A percentile compares a stretch with the other conserved stretches of the same genome.
Evolutionary conservation across 1,140 invertebrate species (phyloP).

Genomic region (Apis laboriosa): DNA sequence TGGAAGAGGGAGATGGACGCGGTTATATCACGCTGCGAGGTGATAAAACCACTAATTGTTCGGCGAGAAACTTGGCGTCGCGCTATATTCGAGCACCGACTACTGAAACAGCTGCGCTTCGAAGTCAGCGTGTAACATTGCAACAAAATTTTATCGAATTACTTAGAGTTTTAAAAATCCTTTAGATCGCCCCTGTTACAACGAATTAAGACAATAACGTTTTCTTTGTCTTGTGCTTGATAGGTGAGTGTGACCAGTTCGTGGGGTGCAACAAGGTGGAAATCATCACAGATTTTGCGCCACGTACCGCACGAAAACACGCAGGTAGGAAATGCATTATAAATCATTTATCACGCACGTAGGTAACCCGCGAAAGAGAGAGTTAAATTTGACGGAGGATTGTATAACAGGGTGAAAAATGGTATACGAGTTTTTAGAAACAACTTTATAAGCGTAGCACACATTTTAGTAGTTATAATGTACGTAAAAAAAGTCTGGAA

Average conservation of each 20-base stretch:
- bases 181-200: fast-evolving
- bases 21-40: conserved; percentile 27
- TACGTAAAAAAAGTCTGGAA: not conserved
- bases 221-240: conserved; percentile 16
- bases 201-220: not conserved
- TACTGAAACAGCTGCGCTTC: conserved; percentile 11
- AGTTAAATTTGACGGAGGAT: not conserved
- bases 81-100: conserved; percentile 2
- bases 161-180: not conserved
- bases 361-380: not conserved
- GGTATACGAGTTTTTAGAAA: not conserved
- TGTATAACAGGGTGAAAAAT: not conserved
- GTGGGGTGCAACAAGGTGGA: conserved; percentile 30
- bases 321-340: conserved; percentile 49
- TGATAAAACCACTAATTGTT: conserved; percentile 54
- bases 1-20: too few relatives aligned
- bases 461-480: too few relatives aligned
- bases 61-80: conserved; percentile 20
- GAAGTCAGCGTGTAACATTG: not conserved
- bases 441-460: not conserved
- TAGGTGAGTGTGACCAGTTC: conserved; percentile 59
- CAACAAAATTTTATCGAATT: conserved; percentile 2
- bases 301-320: conserved; percentile 44
- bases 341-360: not conserved
- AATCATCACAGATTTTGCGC: conserved; percentile 38